Base-by-base conservation (phyloP, 1,140 invertebrate genomes). In the Acromyrmex charruanus region DNA sequence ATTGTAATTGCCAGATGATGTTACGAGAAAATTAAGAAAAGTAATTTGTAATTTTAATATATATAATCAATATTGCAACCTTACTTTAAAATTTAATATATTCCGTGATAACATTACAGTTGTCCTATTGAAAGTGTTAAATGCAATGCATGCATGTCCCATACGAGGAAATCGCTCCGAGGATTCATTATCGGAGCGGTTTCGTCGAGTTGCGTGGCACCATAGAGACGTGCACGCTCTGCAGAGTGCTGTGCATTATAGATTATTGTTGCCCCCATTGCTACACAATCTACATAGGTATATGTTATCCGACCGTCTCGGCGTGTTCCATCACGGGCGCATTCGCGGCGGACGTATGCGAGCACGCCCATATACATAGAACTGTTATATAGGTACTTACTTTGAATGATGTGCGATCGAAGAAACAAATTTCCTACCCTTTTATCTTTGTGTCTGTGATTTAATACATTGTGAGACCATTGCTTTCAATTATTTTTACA, bases 251-350 rank as follows among this genome's bases (percentile, higher is more conserved):
- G 44, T 71, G 65, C 63, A 77, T 87, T 86, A 82, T 74, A 79
- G 75, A 81, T 89, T 89, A 90, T 90, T 75, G 75, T 79, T 85
- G 58, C 35, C 49, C 44, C 49, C 44, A 65, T 69, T 68, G 85
- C 77, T 87, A 51, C 71, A 21, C n/a, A 79, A 82, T 90, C 77
- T 82, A 63, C 65, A 77, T 69, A 55, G 66, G 65, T 69, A 55
- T 77, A 68, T 44, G 35, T 89, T 84, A 87, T 84, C 69, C 77
- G 16, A 59, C 72, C 53, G 58, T 63, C 75, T 44, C 59, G 31
- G 31, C 28, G 16, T 87, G 25, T 82, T 82, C 28, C 55, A 72
- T 69, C 59, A 75, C 72, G 49, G 25, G 35, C 49, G 21, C 51
- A 49, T 69, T 49, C 49, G 35, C 25, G 12, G 16, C 53, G 55